These are phyloP conservation scores for Agelaius phoeniceus DNA, from an alignment of 2,113 vertebrate species.

Conservation along the genomic window DNA sequence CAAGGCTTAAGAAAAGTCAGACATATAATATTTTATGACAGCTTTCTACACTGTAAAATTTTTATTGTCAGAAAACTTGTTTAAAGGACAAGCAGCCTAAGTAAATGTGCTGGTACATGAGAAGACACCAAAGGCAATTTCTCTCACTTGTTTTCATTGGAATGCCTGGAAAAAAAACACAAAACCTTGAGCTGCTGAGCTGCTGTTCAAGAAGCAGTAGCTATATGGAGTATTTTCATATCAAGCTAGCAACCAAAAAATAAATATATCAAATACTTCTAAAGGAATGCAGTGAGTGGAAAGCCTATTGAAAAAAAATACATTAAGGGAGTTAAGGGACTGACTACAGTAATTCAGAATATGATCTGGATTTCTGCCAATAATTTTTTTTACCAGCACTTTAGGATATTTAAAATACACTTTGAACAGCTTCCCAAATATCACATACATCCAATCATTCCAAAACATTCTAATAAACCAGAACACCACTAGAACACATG, in stretches of 20 bases:
- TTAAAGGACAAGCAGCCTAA: conserved; percentile 27
- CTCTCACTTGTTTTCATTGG: conserved; percentile 46
- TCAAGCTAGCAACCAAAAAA: conserved; percentile 8
- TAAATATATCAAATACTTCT: conserved; percentile 56
- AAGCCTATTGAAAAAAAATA: background rate
- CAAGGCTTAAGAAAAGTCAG: background rate
- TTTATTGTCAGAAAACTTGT: conserved; percentile 49
- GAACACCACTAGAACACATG: background rate
- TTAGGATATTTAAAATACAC: background rate
- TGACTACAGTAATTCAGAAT: background rate
- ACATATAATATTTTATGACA: background rate
- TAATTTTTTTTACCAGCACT: background rate
- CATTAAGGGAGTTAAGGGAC: background rate
- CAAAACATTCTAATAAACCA: background rate
- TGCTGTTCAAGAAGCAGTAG: background rate
- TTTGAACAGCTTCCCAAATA: background rate
- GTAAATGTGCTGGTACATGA: conserved; percentile 11
- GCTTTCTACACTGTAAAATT: background rate
- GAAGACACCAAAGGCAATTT: conserved; percentile 38
- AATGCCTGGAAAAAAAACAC: background rate
- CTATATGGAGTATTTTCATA: conserved; percentile 50
- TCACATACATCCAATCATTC: background rate
- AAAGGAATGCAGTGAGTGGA: conserved; percentile 19
- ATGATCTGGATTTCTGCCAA: background rate
- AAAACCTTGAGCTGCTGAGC: conserved; percentile 2